These are phyloP conservation scores for Sphenopsis melanotis DNA, from an alignment of 2,797 vertebrate genomes.

Conservation along the genomic window DNA sequence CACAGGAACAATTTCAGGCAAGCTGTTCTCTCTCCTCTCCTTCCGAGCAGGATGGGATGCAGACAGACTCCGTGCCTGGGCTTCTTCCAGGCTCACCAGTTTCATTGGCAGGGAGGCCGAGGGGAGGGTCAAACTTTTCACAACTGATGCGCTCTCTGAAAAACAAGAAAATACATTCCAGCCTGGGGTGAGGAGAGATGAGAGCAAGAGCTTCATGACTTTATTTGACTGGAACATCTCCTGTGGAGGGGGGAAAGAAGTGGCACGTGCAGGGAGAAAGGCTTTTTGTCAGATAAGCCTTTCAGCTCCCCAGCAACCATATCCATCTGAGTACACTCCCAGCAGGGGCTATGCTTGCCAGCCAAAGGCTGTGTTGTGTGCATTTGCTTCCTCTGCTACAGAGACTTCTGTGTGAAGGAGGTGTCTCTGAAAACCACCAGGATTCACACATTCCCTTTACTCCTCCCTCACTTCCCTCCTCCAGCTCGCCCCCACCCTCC, in stretches of 20 bases:
- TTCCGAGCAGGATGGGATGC: constrained; percentile 88
- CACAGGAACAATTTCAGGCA: constrained; percentile 88
- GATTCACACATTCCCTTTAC: not conserved
- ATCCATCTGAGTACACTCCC: not conserved
- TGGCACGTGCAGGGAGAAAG: not conserved
- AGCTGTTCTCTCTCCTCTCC: constrained; percentile 90
- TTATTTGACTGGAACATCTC: constrained; percentile 1
- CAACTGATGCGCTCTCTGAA: constrained; percentile 76
- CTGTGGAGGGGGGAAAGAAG: not conserved
- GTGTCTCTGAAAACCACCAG: not conserved
- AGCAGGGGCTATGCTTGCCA: not conserved
- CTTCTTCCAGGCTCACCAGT: constrained; percentile 94
- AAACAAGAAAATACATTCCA: constrained; percentile 30
- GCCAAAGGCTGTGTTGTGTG: not conserved
- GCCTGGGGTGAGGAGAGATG: not conserved
- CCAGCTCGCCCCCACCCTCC: not conserved
- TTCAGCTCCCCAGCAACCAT: constrained; percentile 11
- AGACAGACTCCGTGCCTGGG: constrained; percentile 89
- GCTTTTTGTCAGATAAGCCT: constrained; percentile 20
- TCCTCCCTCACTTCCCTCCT: not conserved
- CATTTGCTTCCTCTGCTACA: not conserved
- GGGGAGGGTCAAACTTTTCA: constrained; percentile 88
- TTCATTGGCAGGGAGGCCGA: constrained; percentile 90
- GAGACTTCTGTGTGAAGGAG: not conserved
- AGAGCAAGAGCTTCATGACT: not conserved